These are phyloP conservation scores for Gobio gobio DNA, from an alignment of 2,113 vertebrate genomes.

Conservation along the genomic window DNA sequence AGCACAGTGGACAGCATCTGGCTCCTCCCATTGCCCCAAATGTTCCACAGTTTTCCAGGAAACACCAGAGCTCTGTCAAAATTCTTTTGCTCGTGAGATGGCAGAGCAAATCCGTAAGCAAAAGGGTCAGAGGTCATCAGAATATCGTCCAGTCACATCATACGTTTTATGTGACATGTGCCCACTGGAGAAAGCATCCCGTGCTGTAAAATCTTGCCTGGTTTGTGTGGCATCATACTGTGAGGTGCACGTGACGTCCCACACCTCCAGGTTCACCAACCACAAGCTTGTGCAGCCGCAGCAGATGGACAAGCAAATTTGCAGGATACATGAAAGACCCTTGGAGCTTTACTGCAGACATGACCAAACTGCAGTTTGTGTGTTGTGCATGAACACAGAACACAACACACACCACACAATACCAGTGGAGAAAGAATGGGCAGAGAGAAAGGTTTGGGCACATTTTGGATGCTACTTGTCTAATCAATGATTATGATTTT, in stretches of 20 bases:
- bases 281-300: constrained; percentile 72
- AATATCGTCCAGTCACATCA: not conserved
- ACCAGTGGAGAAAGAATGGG: constrained; percentile 64
- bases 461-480: not conserved
- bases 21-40: constrained; percentile 45
- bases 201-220: constrained; percentile 71
- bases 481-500: not conserved
- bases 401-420: constrained; percentile 66
- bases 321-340: constrained; percentile 66
- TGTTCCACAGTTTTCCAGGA: constrained; percentile 30
- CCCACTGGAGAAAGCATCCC: constrained; percentile 34
- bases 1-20: constrained; percentile 40
- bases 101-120: constrained; percentile 29
- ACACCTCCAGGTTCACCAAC: constrained; percentile 66
- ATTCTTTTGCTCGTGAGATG: constrained; percentile 46
- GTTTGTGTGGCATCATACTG: constrained; percentile 74
- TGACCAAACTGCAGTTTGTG: constrained; percentile 70
- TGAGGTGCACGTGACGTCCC: constrained; percentile 69
- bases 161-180: constrained; percentile 72
- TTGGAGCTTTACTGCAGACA: constrained; percentile 70
- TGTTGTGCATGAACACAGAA: constrained; percentile 66
- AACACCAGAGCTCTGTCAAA: constrained; percentile 29
- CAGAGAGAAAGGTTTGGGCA: constrained; percentile 30
- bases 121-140: not conserved
- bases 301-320: constrained; percentile 67